These are phyloP conservation scores for Passer montanus DNA, from an alignment of 2,113 vertebrate genomes.

Conservation along the genomic window DNA sequence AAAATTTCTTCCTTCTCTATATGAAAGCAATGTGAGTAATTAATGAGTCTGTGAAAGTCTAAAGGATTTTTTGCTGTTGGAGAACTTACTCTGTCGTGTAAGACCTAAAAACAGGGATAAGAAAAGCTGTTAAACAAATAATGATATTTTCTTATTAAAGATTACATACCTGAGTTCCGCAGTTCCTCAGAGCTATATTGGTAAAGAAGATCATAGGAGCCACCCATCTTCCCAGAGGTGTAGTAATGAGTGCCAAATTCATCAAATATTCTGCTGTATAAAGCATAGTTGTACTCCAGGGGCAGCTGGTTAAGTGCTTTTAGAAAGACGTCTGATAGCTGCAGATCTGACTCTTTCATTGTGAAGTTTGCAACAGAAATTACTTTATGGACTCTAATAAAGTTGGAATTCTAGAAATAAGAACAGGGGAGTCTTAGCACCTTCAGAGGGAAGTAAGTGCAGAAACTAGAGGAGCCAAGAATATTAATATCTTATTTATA, in stretches of 20 bases:
- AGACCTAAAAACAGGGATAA: background rate
- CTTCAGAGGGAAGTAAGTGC: background rate
- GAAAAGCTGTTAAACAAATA: background rate
- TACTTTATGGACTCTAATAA: constrained; percentile 85
- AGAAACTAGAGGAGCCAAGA: background rate
- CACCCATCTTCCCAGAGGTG: constrained; percentile 85
- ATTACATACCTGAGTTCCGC: constrained; percentile 79
- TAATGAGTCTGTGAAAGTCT: background rate
- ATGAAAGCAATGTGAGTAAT: background rate
- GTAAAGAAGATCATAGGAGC: constrained; percentile 90
- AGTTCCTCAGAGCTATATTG: constrained; percentile 86
- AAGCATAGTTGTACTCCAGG: constrained; percentile 88
- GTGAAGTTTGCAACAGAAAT: constrained; percentile 86
- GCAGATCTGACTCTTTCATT: constrained; percentile 78
- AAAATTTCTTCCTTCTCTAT: background rate
- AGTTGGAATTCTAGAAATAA: constrained; percentile 84
- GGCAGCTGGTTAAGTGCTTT: constrained; percentile 86
- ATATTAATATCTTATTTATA: too few relatives aligned
- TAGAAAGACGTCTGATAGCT: constrained; percentile 84
- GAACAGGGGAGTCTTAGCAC: background rate
- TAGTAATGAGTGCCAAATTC: constrained; percentile 94
- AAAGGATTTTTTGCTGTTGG: background rate
- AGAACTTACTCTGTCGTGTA: background rate
- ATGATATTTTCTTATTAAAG: background rate
- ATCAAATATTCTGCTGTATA: constrained; percentile 90